A percentile compares a stretch with the other conserved stretches of the same genome.
These are phyloP conservation scores for Prolemur simus DNA, from an alignment of 2,113 vertebrate genomes.

Conservation along the genomic window DNA sequence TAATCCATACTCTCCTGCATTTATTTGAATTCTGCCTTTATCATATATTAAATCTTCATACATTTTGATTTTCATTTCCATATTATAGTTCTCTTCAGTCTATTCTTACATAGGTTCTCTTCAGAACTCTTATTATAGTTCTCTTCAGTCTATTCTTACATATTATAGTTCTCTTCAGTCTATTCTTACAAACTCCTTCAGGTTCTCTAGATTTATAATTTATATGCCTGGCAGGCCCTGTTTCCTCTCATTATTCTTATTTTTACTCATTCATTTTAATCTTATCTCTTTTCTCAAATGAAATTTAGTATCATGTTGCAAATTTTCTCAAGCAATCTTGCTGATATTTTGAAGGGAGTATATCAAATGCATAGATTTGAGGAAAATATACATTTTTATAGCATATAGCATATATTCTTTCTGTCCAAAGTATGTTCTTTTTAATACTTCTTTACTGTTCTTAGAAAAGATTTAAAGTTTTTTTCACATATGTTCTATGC, in stretches of 20 bases:
- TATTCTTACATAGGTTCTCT: not conserved
- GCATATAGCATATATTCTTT: not conserved
- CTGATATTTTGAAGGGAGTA: not conserved
- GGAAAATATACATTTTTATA: not conserved
- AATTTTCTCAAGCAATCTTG: not conserved
- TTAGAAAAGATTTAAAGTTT: not conserved
- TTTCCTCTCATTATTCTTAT: not conserved
- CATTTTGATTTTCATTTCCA: not conserved
- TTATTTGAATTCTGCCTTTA: constrained; percentile 7
- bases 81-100: not conserved
- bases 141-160: not conserved
- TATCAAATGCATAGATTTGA: not conserved
- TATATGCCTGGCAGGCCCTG: not conserved
- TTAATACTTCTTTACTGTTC: not conserved
- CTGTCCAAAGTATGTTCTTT: not conserved
- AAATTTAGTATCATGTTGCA: not conserved
- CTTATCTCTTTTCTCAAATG: not conserved
- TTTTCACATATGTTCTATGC: not conserved
- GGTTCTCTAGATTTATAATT: not conserved
- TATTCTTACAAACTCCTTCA: not conserved
- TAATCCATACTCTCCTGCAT: not conserved
- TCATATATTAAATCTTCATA: not conserved
- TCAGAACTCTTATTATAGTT: not conserved
- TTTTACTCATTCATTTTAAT: constrained; percentile 7
- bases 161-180: not conserved